Base-by-base conservation (phyloP, 2,113 vertebrate genomes). In the Oryzias woworae region DNA sequence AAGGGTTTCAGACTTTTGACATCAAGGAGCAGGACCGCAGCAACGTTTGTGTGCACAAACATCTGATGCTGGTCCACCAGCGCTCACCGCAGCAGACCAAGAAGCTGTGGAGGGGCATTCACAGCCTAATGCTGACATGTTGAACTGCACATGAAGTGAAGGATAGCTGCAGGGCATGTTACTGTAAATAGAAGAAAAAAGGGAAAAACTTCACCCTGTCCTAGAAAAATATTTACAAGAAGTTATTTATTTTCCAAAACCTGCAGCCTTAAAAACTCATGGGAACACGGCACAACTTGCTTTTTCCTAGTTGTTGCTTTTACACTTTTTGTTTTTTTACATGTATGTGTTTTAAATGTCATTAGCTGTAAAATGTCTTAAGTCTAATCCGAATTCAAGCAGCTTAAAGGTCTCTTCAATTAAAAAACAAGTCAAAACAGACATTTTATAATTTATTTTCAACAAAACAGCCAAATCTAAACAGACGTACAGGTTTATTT, bases 31-130 rank as follows among this genome's bases (percentile, higher is more conserved):
- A 85, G 28, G 69, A 83, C 64, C 71, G 90, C 10, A 73, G 89
- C 80, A 92, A 95, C 50, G 74, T 93, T 36, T 95, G 94, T 56
- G 65, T 89, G 16, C 89, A 94, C 73, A 92, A 87, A 16, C 10
- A 69, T 3, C 84, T 94, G 53, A 76, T 95, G 4, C 62, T 95
- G 53, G 87, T 94, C 8, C 95, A 95, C 74, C 90, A 87, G 66
- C 91, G 94, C 22, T 79, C 72, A 10, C 91, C 94, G 0, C 76
- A 58, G 10, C 87, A 94, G 58, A 64, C 83, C 1, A 80, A 91
- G n/a, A 85, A 70, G 59, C 85, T 95, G 77, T 94, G 94, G 94
- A 88, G 73, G 0, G 88, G 86, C 0, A 88, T 95, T 43, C 79
- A 82, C 63, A 90, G 61, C 50, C 78, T 85, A 3, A 43, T 86